These are phyloP conservation scores for Manduca sexta DNA, from an alignment of 1,140 invertebrate genomes.

Conservation along the genomic window DNA sequence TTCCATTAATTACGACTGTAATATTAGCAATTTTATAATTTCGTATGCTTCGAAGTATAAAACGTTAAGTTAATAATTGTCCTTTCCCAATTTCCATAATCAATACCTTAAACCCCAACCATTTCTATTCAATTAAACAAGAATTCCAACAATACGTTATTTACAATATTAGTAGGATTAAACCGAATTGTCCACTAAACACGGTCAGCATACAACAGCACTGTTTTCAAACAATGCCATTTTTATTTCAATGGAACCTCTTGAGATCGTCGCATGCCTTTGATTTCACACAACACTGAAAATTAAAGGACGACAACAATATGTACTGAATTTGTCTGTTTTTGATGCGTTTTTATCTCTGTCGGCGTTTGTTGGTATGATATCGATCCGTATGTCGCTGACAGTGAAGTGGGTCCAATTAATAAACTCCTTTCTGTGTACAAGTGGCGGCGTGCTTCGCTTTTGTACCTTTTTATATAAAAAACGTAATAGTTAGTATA, in stretches of 20 bases:
- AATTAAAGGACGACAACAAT: constrained; percentile 64
- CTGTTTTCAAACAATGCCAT: constrained; percentile 39
- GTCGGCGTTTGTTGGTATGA: constrained; percentile 46
- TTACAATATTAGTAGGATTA: too few species aligned
- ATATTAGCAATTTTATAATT: too few species aligned
- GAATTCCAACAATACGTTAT: too few species aligned
- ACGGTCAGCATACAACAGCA: constrained; percentile 41
- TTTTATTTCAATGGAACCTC: constrained; percentile 45
- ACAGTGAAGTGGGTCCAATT: constrained; percentile 70
- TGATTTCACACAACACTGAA: constrained; percentile 69
- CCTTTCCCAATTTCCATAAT: too few species aligned
- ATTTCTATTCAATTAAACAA: too few species aligned
- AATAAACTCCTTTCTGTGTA: constrained; percentile 56
- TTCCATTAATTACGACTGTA: too few species aligned
- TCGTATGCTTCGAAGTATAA: too few species aligned
- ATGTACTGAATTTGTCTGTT: constrained; percentile 47
- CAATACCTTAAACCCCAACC: too few species aligned
- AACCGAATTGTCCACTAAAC: constrained; percentile 37
- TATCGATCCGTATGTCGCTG: constrained; percentile 59
- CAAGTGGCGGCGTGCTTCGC: constrained; percentile 42
- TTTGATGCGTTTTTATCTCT: constrained; percentile 51
- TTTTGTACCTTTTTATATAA: constrained; percentile 4
- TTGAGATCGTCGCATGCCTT: constrained; percentile 48
- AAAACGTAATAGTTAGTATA: neutral
- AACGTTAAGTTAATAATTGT: too few species aligned